Conservation (phyloP, 2,113 vertebrate genomes). For the Tragelaphus imberbis region DNA sequence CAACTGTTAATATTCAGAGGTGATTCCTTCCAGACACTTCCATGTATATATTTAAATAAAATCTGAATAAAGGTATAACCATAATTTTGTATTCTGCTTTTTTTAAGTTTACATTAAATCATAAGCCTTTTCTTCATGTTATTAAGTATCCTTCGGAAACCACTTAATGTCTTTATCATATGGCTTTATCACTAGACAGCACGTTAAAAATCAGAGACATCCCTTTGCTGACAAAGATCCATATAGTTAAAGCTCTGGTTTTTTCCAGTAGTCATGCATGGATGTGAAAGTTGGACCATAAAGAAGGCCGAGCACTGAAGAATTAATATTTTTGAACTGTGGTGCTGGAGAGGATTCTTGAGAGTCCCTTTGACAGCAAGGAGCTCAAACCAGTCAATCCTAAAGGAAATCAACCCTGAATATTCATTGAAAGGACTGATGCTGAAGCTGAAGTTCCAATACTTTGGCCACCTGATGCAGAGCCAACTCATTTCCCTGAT, state of each 20-base stretch:
- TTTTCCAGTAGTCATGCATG: background rate
- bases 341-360: background rate
- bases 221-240: background rate
- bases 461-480: background rate
- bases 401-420: background rate
- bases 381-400: background rate
- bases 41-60: slow-evolving; percentile 5
- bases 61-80: background rate
- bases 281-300: background rate
- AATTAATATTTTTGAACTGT: background rate
- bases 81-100: background rate
- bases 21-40: background rate
- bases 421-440: background rate
- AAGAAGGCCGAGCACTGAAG: background rate
- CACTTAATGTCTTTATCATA: background rate
- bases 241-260: background rate
- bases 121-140: background rate
- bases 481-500: background rate
- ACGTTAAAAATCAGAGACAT: background rate
- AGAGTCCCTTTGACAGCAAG: background rate
- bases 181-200: background rate
- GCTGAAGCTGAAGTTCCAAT: background rate
- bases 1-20: background rate
- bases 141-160: background rate
- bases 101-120: background rate